Evolutionary conservation across 2,797 vertebrate genomes (phyloP).

Genomic region (Smutsia temminckii): DNA sequence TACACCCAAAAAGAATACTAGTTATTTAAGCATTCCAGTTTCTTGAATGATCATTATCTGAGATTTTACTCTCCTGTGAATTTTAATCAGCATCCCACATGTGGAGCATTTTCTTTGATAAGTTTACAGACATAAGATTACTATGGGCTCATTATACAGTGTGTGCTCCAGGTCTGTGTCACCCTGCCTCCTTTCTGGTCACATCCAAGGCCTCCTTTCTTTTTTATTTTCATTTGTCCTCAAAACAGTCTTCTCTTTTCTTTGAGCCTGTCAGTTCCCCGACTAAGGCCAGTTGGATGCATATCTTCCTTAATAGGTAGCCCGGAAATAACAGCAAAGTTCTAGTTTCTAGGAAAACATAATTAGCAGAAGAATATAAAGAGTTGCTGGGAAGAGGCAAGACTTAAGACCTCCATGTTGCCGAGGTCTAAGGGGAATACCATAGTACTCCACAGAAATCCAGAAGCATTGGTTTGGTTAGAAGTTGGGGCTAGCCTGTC

Average conservation of each 20-base stretch:
- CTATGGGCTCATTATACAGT: background rate
- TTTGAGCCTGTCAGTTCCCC: background rate
- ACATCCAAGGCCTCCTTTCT: background rate
- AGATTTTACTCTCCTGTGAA: slow-evolving; percentile 16
- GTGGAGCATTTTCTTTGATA: background rate
- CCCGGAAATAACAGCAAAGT: background rate
- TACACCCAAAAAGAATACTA: background rate
- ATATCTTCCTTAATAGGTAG: background rate
- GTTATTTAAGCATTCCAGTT: background rate
- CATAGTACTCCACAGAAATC: background rate
- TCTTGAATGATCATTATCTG: background rate
- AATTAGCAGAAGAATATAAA: background rate
- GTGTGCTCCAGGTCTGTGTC: background rate
- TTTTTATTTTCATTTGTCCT: background rate
- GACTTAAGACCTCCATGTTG: background rate
- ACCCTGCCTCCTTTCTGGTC: background rate
- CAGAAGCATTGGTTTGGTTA: background rate
- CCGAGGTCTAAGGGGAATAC: background rate
- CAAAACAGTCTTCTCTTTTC: background rate
- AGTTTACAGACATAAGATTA: background rate
- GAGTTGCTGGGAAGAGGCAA: background rate
- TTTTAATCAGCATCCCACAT: background rate
- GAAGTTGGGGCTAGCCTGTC: background rate
- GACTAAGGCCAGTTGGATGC: background rate
- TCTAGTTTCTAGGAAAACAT: background rate